Evolutionary conservation across 2,888 invertebrate genomes (phyloP), one percentile per base, ranked within the genome.

Genomic region (Cloeon dipterum): DNA sequence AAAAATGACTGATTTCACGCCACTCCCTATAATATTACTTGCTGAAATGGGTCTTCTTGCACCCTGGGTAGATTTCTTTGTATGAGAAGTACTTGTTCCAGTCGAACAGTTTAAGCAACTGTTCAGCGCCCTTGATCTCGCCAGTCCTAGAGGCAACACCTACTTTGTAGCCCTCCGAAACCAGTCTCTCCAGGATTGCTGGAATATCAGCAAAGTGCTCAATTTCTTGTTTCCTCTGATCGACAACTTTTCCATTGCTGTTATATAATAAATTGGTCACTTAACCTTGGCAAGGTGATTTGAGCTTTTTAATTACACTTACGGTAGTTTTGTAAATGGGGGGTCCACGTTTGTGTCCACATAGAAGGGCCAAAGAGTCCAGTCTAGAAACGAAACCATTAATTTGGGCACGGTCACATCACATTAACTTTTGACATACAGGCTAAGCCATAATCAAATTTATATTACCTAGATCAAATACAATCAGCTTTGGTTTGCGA

Each of bases 351-450:
- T 70, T 3, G 71, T 71, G 46, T 75, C 74, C 20, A 74, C 68
- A 70, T 71, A 74, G 53, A 74, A 74, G 19, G 74, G 74, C 74
- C 75, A 75, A 35, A 75, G 51, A 1, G 74, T 74, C 46, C 69
- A 73, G 62, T 75, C 74, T 74, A 52, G 41, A 58, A 52, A 37
- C 37, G 33, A n/a, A n/a, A n/a, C n/a, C n/a, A n/a, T n/a, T n/a
- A n/a, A n/a, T n/a, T n/a, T n/a, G n/a, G n/a, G n/a, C n/a, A n/a
- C n/a, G n/a, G n/a, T n/a, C n/a, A n/a, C n/a, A n/a, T n/a, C n/a
- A n/a, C n/a, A n/a, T n/a, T n/a, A 41, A 39, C 26, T 25, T 17
- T 3, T 36, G 19, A 19, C 34, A 18, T 25, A 42, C 32, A 33
- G 10, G 17, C 25, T 37, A 25, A 34, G 19, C 26, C 13, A 47